Evolutionary conservation across 2,888 invertebrate genomes (phyloP).

Genomic region (Acanthosoma haemorrhoidale): DNA sequence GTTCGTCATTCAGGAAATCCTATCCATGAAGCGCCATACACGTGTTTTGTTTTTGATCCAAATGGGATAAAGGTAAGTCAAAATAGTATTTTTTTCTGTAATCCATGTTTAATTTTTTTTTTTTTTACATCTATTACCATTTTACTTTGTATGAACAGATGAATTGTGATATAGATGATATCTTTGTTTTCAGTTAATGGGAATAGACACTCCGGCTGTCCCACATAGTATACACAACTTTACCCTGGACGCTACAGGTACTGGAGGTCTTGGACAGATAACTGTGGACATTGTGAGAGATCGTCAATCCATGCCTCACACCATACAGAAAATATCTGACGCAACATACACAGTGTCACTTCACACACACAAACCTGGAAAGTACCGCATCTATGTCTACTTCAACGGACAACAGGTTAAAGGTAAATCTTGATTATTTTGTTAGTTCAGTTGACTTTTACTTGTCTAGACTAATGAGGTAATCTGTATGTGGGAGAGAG

Average conservation of each 20-base stretch:
- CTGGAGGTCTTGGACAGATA: slow-evolving; percentile 80
- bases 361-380: slow-evolving; percentile 54
- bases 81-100: neutral
- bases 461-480: too few relatives aligned
- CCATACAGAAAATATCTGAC: slow-evolving; percentile 70
- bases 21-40: slow-evolving; percentile 93
- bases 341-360: slow-evolving; percentile 53
- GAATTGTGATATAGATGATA: neutral
- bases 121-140: neutral
- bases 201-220: slow-evolving; percentile 69
- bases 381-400: slow-evolving; percentile 75
- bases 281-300: slow-evolving; percentile 86
- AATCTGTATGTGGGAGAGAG: too few relatives aligned
- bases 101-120: neutral
- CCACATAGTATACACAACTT: slow-evolving; percentile 85
- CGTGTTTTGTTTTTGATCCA: slow-evolving; percentile 92
- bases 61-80: slow-evolving; percentile 67
- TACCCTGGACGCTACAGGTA: slow-evolving; percentile 65
- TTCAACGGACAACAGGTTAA: slow-evolving; percentile 85
- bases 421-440: too few relatives aligned
- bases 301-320: slow-evolving; percentile 75
- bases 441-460: too few relatives aligned
- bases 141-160: neutral
- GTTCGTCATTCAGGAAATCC: slow-evolving; percentile 94
- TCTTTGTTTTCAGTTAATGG: slow-evolving; percentile 51